Evolutionary conservation across 2,797 vertebrate genomes (phyloP).

Genomic region (Anomalospiza imberbis): DNA sequence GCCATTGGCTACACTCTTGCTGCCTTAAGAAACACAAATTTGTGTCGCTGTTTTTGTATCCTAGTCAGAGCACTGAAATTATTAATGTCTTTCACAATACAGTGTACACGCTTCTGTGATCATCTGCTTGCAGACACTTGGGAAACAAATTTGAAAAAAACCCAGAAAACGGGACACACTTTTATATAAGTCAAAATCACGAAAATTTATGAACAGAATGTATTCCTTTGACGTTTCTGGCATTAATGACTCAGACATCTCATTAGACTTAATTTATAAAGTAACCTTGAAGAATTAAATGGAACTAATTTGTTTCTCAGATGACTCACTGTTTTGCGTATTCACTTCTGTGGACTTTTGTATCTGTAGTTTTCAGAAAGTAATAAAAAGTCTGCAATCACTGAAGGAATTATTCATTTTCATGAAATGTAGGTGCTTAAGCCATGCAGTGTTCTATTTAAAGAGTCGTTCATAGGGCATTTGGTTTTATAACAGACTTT

Average conservation of each 20-base stretch:
- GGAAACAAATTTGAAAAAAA: background rate
- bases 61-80: background rate
- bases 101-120: background rate
- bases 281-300: constrained; percentile 15
- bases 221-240: background rate
- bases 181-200: background rate
- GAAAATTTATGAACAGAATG: background rate
- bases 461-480: background rate
- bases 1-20: background rate
- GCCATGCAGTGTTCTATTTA: background rate
- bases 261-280: constrained; percentile 8
- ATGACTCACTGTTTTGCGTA: background rate
- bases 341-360: background rate
- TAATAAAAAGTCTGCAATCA: background rate
- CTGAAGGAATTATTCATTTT: background rate
- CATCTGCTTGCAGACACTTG: background rate
- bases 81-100: background rate
- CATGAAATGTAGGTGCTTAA: background rate
- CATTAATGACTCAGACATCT: background rate
- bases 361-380: background rate
- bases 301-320: constrained; percentile 1
- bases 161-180: background rate
- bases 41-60: background rate
- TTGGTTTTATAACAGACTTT: background rate
- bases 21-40: background rate